These are phyloP conservation scores for Drosophila persimilis DNA, from an alignment of 1,140 invertebrate genomes.

Conservation along the genomic window DNA sequence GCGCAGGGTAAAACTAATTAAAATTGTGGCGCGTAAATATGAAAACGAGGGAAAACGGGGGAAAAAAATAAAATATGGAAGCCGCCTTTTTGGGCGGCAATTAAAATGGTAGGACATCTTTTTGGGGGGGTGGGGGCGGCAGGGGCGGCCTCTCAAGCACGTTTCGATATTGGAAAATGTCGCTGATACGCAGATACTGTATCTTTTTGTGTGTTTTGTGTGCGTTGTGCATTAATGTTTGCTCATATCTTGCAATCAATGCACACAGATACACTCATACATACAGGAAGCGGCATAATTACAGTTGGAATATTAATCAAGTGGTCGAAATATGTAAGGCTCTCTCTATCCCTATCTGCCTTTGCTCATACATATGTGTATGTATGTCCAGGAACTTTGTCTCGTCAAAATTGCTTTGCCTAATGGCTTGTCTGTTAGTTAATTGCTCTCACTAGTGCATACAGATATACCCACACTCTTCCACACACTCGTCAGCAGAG, in stretches of 20 bases:
- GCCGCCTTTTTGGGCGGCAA: conserved; percentile 57
- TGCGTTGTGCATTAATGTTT: conserved; percentile 39
- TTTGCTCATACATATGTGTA: too few relatives aligned
- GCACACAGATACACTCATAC: conserved; percentile 14
- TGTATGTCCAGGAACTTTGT: conserved; percentile 17
- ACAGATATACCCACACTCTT: not conserved
- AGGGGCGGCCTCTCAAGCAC: conserved; percentile 51
- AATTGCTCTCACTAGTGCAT: conserved; percentile 36
- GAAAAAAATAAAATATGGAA: conserved; percentile 13
- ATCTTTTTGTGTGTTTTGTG: conserved; percentile 15
- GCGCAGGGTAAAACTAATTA: conserved; percentile 58
- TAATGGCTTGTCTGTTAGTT: conserved; percentile 38
- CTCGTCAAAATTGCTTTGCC: conserved; percentile 29
- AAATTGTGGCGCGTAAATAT: conserved; percentile 48
- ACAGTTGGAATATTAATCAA: conserved; percentile 65
- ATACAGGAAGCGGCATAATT: conserved; percentile 18
- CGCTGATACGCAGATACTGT: conserved; percentile 25
- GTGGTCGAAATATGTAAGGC: conserved; percentile 47
- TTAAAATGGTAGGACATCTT: conserved; percentile 44
- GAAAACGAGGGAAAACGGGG: conserved; percentile 13
- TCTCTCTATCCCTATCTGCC: not conserved
- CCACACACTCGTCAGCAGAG: not conserved
- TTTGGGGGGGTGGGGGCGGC: conserved; percentile 1
- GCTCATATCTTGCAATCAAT: conserved; percentile 54
- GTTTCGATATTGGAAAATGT: conserved; percentile 56